Base-by-base conservation (phyloP, 1,140 invertebrate genomes). In the Linepithema humile region DNA sequence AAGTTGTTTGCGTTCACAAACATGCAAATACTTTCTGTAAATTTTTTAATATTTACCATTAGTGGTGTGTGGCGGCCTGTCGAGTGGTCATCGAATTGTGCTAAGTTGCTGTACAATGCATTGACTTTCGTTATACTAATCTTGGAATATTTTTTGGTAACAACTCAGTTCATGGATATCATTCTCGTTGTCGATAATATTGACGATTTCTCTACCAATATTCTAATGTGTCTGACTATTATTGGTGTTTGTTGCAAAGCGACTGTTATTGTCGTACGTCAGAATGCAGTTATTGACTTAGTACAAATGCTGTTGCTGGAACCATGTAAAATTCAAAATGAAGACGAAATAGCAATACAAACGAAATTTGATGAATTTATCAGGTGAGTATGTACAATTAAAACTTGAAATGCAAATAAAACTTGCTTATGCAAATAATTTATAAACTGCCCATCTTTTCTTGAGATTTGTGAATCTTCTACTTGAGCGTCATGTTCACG, bases 61-160 rank as follows among this genome's bases (percentile, higher is more conserved):
- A 17, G 55, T 17, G 82, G 72, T 15, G 12, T 83, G 4, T 85
- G 83, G 83, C 55, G 77, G 29, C 83, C 83, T 32, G 17, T 57
- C 7, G 6, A 69, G 6, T 85, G 77, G 75, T 23, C 65, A 10
- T 62, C 65, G 17, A 40, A 26, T n/a, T 12, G 12, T 0, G 78
- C 67, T 17, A 72, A 48, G 1, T n/a, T 64, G 1, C 6, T 82
- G 0, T 85, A 85, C 9, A 57, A 48, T 12, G 0, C 29, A 3
- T 85, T 72, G 10, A 55, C 50, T 15, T 2, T 35, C 10, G 50
- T 38, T n/a, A 23, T 65, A 23, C 9, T 82, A 65, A 10, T 45
- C 17, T 23, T 23, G 2, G 9, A 29, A 17, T 45, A 70, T 2
- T 40, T 23, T 15, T 23, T 85, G 12, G 4, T 23, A 26, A 0